Conservation (phyloP, 2,888 invertebrate species). For the Mesodorylaimus sp. region DNA sequence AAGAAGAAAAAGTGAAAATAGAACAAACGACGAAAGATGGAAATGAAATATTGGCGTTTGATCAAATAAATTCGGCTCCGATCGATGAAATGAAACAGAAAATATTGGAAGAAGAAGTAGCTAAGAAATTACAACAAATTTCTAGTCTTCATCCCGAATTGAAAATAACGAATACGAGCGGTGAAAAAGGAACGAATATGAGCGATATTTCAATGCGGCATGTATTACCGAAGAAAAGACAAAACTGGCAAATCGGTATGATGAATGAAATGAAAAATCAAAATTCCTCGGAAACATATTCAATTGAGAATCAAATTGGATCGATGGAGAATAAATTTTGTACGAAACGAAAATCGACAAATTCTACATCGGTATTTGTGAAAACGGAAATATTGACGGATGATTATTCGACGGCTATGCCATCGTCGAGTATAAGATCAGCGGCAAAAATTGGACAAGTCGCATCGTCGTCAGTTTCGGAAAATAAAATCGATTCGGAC, state of each 20-base stretch:
- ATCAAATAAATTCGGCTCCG: neutral
- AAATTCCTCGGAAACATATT: no score
- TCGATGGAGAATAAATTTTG: neutral
- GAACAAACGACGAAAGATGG: neutral
- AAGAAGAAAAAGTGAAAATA: neutral
- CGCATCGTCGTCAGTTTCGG: neutral
- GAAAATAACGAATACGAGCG: neutral
- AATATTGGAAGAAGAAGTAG: constrained; percentile 3
- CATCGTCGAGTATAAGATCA: neutral
- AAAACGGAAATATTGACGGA: neutral
- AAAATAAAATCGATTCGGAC: neutral
- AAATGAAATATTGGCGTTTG: neutral
- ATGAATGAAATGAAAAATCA: no score
- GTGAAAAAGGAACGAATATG: neutral
- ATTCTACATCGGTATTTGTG: neutral
- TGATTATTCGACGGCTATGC: neutral
- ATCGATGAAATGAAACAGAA: neutral
- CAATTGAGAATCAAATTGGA: no score
- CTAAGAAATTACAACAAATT: neutral
- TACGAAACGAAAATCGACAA: neutral
- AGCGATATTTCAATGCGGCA: constrained; percentile 6
- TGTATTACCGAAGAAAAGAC: constrained; percentile 8
- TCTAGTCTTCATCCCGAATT: constrained; percentile 4
- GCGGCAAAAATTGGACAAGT: no score
- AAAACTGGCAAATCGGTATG: no score